Evolutionary conservation across 2,113 vertebrate genomes (phyloP), one percentile per base, ranked within the genome.

Genomic region (Calidris pugnax): DNA sequence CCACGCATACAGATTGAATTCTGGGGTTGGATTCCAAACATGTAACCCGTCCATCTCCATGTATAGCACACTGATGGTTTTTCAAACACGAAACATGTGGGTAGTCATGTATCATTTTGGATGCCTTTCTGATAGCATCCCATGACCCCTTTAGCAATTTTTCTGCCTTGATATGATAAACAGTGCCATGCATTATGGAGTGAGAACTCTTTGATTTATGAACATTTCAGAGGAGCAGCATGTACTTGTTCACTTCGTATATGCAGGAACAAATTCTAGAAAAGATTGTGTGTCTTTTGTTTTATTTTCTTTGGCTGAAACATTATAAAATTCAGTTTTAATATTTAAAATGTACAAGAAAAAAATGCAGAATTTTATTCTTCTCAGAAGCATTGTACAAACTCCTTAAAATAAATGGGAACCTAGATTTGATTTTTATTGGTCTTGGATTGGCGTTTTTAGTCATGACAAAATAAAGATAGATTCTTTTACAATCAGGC

Each of bases 201-300:
- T 86, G 88, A 88, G 55, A 92, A 56, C 20, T 62, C 37, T 20
- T 35, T 80, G 86, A 94, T 96, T 95, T 94, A 95, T 72, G 66
- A 82, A 5, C 7, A 27, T 92, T 93, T 93, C 64, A 85, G 50
- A 89, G n/a, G 19, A 82, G 27, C 17, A 67, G 18, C 24, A 8
- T 63, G 26, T 77, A 72, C n/a, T 85, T 75, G 19, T 64, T 95
- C 48, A 51, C 48, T 48, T 21, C 12, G 39, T 33, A 28, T 66
- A 48, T 23, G 14, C 13, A 90, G 60, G 64, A 72, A 93, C 26
- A 74, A 37, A 90, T 78, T 79, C 41, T 83, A 88, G 48, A 66
- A 96, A 87, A 77, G 4, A 37, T 79, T 2, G 2, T 6, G 2
- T 43, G 4, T 45, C 9, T 85, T 59, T 89, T 91, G 6, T 19